Evolutionary conservation across 2,888 invertebrate species (phyloP).

Genomic region (Orthosia cruda): DNA sequence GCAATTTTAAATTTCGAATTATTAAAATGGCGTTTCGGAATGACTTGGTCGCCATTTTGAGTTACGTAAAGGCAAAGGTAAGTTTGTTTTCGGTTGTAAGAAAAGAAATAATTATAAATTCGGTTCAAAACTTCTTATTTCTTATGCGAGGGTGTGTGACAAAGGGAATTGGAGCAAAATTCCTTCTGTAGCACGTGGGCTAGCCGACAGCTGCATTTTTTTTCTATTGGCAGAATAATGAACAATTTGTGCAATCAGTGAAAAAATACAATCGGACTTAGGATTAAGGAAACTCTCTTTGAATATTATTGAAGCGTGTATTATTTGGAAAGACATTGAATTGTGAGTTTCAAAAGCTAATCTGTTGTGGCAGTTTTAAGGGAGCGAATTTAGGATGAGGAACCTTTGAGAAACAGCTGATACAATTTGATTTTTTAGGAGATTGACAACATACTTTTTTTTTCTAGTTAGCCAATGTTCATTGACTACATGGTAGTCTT

Average conservation of each 20-base stretch:
- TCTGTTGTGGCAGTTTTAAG: conserved; percentile 3
- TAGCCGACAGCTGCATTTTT: conserved; percentile 73
- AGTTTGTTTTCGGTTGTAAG: conserved; percentile 52
- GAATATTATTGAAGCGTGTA: conserved; percentile 49
- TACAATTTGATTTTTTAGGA: neutral
- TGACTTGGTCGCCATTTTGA: conserved; percentile 17
- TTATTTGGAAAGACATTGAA: conserved; percentile 45
- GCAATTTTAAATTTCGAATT: conserved; percentile 45
- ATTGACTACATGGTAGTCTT: no score
- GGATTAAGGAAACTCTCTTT: conserved; percentile 60
- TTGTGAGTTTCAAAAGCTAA: conserved; percentile 16
- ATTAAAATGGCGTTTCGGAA: neutral
- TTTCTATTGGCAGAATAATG: conserved; percentile 53
- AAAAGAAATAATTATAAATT: conserved; percentile 59
- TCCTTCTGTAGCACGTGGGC: conserved; percentile 73
- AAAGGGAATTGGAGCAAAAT: conserved; percentile 78
- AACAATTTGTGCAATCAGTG: conserved; percentile 66
- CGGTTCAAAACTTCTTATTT: conserved; percentile 59
- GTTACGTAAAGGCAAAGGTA: conserved; percentile 49
- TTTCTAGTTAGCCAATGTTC: no score
- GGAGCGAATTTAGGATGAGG: neutral
- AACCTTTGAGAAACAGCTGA: neutral
- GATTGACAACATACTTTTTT: neutral
- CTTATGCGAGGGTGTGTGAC: conserved; percentile 69
- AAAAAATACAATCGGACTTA: conserved; percentile 54